phyloP scores from a whole-genome alignment of 2,797 vertebrate genomes.

The Trichosurus vulpecula region DNA sequence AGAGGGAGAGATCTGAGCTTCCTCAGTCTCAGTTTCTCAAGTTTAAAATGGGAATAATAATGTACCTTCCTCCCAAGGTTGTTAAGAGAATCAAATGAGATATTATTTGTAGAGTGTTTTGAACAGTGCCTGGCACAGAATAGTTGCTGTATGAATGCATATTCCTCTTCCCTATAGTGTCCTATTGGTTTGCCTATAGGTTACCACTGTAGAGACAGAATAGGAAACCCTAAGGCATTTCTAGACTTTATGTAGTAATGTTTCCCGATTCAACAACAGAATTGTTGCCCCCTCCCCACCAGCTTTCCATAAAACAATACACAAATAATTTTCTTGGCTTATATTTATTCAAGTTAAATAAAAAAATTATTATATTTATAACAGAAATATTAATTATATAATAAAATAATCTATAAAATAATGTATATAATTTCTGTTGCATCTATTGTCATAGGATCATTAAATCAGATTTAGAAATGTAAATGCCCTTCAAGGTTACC shows the following conservation, averaged over 20 bases:
- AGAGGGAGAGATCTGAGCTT: neutral
- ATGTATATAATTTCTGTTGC: no score
- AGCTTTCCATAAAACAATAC: no score
- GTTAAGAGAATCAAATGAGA: neutral
- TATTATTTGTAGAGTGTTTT: neutral
- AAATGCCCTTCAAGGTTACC: no score
- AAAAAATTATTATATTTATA: no score
- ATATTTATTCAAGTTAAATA: no score
- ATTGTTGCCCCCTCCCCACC: no score
- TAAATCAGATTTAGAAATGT: no score
- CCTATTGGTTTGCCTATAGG: neutral
- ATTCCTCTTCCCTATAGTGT: neutral
- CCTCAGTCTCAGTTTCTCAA: neutral
- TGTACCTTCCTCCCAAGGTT: neutral
- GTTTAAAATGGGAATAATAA: neutral
- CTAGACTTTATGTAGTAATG: neutral
- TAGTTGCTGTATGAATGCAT: neutral
- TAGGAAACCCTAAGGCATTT: neutral
- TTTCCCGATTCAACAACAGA: no score
- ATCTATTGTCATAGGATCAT: no score
- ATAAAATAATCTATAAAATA: no score
- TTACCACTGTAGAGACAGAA: neutral
- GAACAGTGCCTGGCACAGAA: neutral
- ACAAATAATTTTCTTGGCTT: no score
- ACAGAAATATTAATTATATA: no score